Evolutionary conservation across 1,140 invertebrate species (phyloP), one percentile per base, ranked within the genome.

Genomic region (Drosophila sp.): DNA sequence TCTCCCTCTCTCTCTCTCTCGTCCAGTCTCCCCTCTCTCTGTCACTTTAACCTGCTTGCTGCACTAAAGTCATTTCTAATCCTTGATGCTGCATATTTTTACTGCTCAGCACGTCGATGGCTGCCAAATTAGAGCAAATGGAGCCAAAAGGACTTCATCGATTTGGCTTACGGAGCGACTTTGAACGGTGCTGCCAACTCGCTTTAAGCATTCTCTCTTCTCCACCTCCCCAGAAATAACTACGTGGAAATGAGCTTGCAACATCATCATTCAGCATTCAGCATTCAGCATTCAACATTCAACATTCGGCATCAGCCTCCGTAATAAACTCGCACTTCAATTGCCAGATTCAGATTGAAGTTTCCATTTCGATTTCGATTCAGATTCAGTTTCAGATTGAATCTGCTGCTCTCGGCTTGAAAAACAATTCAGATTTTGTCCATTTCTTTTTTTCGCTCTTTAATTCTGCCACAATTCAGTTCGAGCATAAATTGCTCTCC

Each of bases 121-220:
- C 74, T 84, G 81, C 82, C 81, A 84, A 84, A 84, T 84, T 84
- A 84, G 78, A 87, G 74, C 62, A 62, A 78, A 78, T 53, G 69
- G 53, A 51, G 46, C 43, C 51, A 74, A 71, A 61, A 56, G 73
- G 69, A 67, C 71, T 73, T 66, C 56, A 76, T 73, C 73, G 73
- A 72, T 76, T 73, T 69, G 70, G 70, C 71, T 71, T 70, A 51
- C 48, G 48, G 4, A 18, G 14, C 21, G 29, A 50, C 46, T 29
- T 53, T 50, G n/a, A 50, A 50, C 43, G 61, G 41, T 8, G 69
- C 62, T 72, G 69, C 69, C 69, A 72, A 72, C 69, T 65, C 13
- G 51, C 25, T 50, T 71, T 41, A 57, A 65, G 29, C 45, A 51
- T 40, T 27, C 41, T 29, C 7, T 13, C 36, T 43, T 5, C 13